phyloP scores from a whole-genome alignment of 2,113 vertebrate species.

The Albula glossodonta region DNA sequence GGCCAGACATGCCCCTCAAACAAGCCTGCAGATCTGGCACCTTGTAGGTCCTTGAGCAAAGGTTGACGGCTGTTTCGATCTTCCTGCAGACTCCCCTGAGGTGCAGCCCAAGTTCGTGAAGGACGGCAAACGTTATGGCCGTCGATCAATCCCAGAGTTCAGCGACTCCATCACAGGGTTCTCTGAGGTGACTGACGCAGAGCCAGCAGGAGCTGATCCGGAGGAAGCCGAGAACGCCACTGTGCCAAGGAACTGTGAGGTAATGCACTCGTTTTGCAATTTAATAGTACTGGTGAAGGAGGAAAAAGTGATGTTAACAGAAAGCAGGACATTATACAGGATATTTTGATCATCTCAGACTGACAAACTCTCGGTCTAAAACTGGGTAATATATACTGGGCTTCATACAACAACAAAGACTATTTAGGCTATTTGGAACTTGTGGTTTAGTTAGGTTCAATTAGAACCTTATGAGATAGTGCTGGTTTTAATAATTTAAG shows the following conservation, averaged over 20 bases:
- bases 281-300: background rate
- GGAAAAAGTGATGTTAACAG: too few relatives aligned
- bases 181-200: conserved; percentile 60
- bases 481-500: background rate
- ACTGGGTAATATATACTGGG: background rate
- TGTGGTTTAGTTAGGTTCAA: background rate
- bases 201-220: conserved; percentile 53
- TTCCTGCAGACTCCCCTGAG: conserved; percentile 72
- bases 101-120: conserved; percentile 91
- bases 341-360: background rate
- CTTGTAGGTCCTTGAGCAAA: too few relatives aligned
- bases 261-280: conserved; percentile 50
- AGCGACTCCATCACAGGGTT: conserved; percentile 67
- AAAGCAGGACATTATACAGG: background rate
- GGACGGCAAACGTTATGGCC: conserved; percentile 88
- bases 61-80: background rate
- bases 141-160: conserved; percentile 84
- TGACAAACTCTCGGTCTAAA: background rate
- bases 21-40: too few relatives aligned
- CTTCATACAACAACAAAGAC: too few relatives aligned
- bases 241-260: conserved; percentile 74
- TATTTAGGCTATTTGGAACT: background rate
- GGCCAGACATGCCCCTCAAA: too few relatives aligned
- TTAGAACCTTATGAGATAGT: background rate
- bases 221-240: conserved; percentile 53